Percentiles rank a stretch among this genome's conserved stretches.
Conservation (phyloP, 2,113 vertebrate genomes). For the Eptesicus fuscus region DNA sequence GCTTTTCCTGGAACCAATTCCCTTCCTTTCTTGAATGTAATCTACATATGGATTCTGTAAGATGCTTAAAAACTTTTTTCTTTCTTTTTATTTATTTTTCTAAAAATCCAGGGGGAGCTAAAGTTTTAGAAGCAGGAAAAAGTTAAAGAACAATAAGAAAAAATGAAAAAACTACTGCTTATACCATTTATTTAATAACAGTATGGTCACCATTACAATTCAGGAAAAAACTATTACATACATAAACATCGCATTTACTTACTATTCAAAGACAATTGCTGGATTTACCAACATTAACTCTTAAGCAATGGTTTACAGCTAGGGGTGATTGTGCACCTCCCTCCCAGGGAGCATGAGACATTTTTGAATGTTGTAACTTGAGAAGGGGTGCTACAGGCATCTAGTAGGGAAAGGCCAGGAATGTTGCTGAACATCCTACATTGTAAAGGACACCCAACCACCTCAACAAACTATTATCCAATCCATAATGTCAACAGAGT, state of each 20-base stretch:
- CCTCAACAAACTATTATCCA: not conserved
- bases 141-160: not conserved
- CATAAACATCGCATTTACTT: not conserved
- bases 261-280: not conserved
- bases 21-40: not conserved
- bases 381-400: not conserved
- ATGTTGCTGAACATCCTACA: not conserved
- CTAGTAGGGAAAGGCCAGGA: not conserved
- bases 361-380: not conserved
- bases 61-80: not conserved
- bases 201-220: not conserved
- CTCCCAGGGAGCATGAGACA: not conserved
- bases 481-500: not conserved
- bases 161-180: not conserved
- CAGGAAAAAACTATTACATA: not conserved
- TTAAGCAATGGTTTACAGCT: not conserved
- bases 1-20: not conserved
- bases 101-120: not conserved
- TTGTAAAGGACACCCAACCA: not conserved
- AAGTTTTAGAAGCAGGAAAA: conserved; percentile 12
- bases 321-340: not conserved
- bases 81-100: not conserved
- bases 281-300: not conserved
- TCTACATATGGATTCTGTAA: not conserved
- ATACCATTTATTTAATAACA: not conserved